phyloP scores from a whole-genome alignment of 2,113 vertebrate species.

The Xiphophorus hellerii region DNA sequence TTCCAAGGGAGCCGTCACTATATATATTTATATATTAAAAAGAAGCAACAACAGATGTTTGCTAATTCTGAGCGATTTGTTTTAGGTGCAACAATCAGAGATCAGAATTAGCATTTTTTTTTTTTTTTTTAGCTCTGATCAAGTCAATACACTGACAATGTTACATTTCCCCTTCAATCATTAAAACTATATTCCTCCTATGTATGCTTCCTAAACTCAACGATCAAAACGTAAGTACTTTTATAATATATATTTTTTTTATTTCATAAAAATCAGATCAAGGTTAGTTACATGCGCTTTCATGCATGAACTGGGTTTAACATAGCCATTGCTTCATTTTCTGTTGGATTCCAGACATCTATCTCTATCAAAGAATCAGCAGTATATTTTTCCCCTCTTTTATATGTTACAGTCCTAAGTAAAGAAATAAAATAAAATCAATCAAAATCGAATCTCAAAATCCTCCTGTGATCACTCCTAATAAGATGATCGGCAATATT shows the following conservation, averaged over 20 bases:
- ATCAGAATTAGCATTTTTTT: neutral
- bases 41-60: neutral
- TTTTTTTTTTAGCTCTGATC: neutral
- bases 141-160: neutral
- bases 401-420: neutral
- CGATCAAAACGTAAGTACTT: neutral
- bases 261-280: neutral
- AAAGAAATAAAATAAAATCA: neutral
- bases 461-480: neutral
- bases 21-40: neutral
- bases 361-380: neutral
- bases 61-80: neutral
- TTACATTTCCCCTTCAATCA: neutral
- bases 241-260: neutral
- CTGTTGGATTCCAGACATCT: neutral
- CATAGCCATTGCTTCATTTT: neutral
- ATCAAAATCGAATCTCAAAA: neutral
- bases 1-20: neutral
- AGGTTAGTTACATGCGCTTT: too few species aligned
- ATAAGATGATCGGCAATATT: neutral
- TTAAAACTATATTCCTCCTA: neutral
- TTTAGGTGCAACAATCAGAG: neutral
- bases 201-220: neutral
- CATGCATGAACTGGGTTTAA: neutral
- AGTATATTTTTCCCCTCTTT: neutral